Percentiles rank a stretch among this genome's conserved stretches.
These are phyloP conservation scores for Yponomeuta cagnagella DNA, from an alignment of 2,888 invertebrate genomes.

Conservation along the genomic window DNA sequence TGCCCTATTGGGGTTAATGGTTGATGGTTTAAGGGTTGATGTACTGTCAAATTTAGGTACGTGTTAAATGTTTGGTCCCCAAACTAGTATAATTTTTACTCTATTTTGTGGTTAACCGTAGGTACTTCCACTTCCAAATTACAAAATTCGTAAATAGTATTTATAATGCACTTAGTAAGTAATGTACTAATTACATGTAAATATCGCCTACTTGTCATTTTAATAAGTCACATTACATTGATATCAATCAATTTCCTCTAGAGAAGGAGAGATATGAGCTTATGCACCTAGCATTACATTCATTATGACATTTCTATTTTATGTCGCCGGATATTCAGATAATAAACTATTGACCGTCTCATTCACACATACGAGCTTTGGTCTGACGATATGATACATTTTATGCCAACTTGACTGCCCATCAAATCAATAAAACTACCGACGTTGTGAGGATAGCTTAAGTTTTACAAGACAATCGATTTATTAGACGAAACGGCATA, in stretches of 20 bases:
- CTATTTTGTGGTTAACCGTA: too few relatives aligned
- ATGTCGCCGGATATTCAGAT: conserved; percentile 22
- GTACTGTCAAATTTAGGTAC: too few relatives aligned
- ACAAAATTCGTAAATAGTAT: too few relatives aligned
- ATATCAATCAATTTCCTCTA: conserved; percentile 8
- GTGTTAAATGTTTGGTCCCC: too few relatives aligned
- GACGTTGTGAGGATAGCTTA: neutral
- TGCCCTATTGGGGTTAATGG: too few relatives aligned
- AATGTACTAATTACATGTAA: too few relatives aligned
- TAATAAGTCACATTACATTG: neutral
- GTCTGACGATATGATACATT: neutral
- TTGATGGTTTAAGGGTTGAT: too few relatives aligned
- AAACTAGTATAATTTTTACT: too few relatives aligned
- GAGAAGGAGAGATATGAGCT: neutral
- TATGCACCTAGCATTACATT: neutral
- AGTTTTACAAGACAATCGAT: neutral
- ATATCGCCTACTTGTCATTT: neutral
- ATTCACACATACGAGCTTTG: neutral
- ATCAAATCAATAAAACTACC: neutral
- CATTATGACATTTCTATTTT: conserved; percentile 15
- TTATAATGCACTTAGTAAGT: too few relatives aligned
- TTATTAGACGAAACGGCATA: neutral
- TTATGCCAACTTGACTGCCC: neutral
- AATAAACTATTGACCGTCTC: conserved; percentile 10
- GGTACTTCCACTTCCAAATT: too few relatives aligned